Evolutionary conservation across 1,140 invertebrate species (phyloP).

Genomic region (Lepidostoma basale): DNA sequence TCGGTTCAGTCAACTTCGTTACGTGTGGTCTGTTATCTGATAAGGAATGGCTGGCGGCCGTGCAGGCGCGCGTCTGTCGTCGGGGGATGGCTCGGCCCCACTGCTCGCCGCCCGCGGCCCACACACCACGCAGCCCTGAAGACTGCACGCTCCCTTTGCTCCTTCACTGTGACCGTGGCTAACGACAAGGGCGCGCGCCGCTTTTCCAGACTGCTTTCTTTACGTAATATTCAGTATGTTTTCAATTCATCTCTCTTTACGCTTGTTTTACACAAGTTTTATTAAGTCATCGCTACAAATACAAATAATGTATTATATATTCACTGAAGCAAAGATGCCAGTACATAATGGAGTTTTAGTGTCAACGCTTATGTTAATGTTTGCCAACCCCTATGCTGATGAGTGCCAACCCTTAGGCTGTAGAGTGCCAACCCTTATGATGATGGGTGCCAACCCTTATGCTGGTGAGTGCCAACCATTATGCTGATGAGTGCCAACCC

Average conservation of each 20-base stretch:
- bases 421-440: no score
- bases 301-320: background rate
- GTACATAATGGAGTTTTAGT: background rate
- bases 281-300: background rate
- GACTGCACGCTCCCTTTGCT: background rate
- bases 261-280: background rate
- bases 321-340: background rate
- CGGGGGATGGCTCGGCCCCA: constrained; percentile 9
- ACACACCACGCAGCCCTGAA: background rate
- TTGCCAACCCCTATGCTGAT: no score
- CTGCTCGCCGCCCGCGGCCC: background rate
- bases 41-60: background rate
- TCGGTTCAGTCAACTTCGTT: constrained; percentile 31
- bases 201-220: background rate
- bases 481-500: no score
- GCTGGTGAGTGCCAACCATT: no score
- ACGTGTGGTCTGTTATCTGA: constrained; percentile 18
- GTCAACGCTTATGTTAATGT: background rate
- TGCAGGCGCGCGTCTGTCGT: background rate
- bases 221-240: background rate
- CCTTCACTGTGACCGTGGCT: background rate
- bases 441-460: no score
- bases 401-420: no score
- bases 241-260: background rate
- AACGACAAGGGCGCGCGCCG: background rate